Conservation (phyloP, 2,888 invertebrate genomes). For the Aphidius colemani region DNA sequence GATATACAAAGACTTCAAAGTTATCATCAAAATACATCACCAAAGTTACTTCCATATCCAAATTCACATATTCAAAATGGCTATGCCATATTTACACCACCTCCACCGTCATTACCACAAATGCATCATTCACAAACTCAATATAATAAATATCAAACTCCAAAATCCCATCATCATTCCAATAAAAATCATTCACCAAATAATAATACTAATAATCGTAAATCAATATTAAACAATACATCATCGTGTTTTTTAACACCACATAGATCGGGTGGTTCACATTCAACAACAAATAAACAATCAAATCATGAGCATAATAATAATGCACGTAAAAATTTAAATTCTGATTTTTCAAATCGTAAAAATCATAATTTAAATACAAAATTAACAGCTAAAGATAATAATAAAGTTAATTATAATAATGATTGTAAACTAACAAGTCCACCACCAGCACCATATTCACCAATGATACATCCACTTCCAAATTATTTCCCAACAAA, state of each 20-base stretch:
- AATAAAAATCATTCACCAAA: not conserved
- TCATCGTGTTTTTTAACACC: conserved; percentile 3
- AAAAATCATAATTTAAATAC: not conserved
- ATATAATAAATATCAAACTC: conserved; percentile 14
- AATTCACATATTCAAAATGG: conserved; percentile 12
- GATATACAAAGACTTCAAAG: conserved; percentile 12
- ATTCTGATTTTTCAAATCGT: not conserved
- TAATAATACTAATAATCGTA: too few relatives aligned
- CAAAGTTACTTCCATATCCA: conserved; percentile 12
- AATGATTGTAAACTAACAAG: conserved; percentile 41
- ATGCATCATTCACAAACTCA: conserved; percentile 5
- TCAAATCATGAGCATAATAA: not conserved
- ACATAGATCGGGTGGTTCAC: not conserved
- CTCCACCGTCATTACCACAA: not conserved
- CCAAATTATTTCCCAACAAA: conserved; percentile 53
- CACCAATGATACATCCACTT: conserved; percentile 50
- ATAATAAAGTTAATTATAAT: not conserved
- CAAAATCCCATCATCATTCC: conserved; percentile 4
- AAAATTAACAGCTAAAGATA: too few relatives aligned
- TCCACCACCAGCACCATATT: conserved; percentile 50
- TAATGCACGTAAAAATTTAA: conserved; percentile 6
- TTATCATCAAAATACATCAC: not conserved
- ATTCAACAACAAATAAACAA: conserved; percentile 11
- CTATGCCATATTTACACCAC: conserved; percentile 19
- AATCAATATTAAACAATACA: conserved; percentile 3